phyloP scores from a whole-genome alignment of 2,888 invertebrate species.

The Caenorhabditis virilis region DNA sequence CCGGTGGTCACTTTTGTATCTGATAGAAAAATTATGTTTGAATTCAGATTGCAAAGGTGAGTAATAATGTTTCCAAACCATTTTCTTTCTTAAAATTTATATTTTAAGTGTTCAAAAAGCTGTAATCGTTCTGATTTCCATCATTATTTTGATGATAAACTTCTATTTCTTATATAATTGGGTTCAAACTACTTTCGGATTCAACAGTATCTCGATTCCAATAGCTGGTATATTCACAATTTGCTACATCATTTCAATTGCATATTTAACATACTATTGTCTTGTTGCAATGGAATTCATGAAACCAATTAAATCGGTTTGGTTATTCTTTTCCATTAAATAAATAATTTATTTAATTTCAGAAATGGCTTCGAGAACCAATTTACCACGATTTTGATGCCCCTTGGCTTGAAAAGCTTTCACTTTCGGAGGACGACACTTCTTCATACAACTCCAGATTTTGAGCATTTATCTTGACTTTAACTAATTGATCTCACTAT shows the following conservation, averaged over 20 bases:
- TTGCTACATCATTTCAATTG: slow-evolving; percentile 47
- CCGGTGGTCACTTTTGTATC: slow-evolving; percentile 81
- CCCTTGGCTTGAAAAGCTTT: slow-evolving; percentile 57
- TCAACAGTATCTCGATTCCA: slow-evolving; percentile 41
- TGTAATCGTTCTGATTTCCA: slow-evolving; percentile 47
- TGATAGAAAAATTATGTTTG: slow-evolving; percentile 80
- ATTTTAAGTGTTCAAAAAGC: slow-evolving; percentile 68
- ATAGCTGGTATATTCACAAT: slow-evolving; percentile 39
- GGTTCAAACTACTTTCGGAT: slow-evolving; percentile 37
- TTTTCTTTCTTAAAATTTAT: background rate
- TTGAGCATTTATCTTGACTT: too few relatives aligned
- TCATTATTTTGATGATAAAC: slow-evolving; percentile 80
- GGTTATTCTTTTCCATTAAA: background rate
- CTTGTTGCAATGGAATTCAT: slow-evolving; percentile 51
- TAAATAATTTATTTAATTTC: slow-evolving; percentile 3
- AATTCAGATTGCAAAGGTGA: slow-evolving; percentile 78
- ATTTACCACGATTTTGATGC: slow-evolving; percentile 48
- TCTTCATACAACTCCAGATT: too few relatives aligned
- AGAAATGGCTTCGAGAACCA: slow-evolving; percentile 43
- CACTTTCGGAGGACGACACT: too few relatives aligned
- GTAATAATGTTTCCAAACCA: background rate
- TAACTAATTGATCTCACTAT: too few relatives aligned
- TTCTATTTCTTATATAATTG: slow-evolving; percentile 74
- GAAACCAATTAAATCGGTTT: slow-evolving; percentile 19
- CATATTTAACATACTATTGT: slow-evolving; percentile 52